Conservation (phyloP, 2,888 invertebrate species). For the Eupithecia exiguata region DNA sequence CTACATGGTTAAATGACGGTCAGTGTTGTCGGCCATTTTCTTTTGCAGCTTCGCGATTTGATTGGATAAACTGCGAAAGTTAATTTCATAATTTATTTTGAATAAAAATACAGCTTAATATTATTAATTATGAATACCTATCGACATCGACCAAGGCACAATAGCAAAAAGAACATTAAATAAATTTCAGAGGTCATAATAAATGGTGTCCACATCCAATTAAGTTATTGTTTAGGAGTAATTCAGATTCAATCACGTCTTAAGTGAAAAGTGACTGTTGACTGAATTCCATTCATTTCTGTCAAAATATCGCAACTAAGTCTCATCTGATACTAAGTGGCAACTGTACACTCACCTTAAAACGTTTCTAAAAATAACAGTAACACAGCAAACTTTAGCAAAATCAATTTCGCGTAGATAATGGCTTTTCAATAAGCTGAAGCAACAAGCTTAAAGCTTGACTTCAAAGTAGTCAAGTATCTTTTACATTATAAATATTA, state of each 20-base stretch:
- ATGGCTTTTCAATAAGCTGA: neutral
- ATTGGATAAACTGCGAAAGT: neutral
- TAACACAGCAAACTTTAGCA: neutral
- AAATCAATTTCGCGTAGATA: slow-evolving; percentile 1
- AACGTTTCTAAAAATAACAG: neutral
- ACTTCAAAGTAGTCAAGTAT: slow-evolving; percentile 2
- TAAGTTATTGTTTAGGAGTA: neutral
- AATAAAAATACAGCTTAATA: neutral
- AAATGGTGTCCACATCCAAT: neutral
- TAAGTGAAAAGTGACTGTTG: neutral
- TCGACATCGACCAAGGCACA: neutral
- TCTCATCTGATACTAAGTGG: neutral
- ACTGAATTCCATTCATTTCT: neutral
- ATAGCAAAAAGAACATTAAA: neutral
- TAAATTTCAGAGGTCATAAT: neutral
- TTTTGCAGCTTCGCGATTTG: neutral
- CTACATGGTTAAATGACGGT: neutral
- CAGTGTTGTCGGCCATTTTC: neutral
- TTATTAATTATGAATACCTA: neutral
- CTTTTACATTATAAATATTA: neutral
- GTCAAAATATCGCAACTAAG: neutral
- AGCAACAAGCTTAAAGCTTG: neutral
- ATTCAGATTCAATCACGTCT: neutral
- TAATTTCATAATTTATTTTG: no score
- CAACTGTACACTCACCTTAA: neutral